Percentiles rank a stretch among this genome's conserved stretches.
These are phyloP conservation scores for Syritta pipiens DNA, from an alignment of 2,888 invertebrate genomes.

Conservation along the genomic window DNA sequence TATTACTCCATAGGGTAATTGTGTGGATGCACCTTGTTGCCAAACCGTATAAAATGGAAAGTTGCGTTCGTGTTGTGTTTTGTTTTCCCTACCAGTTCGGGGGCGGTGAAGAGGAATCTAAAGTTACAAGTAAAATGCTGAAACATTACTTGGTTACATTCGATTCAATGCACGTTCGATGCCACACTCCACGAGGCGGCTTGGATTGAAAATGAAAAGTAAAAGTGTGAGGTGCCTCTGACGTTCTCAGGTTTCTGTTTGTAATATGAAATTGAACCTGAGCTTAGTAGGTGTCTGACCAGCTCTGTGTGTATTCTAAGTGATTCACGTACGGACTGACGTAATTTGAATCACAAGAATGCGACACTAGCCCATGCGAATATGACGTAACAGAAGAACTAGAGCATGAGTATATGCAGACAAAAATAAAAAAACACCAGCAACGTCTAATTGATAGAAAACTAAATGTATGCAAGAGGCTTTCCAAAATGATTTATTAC, in stretches of 20 bases:
- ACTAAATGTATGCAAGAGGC: too few relatives aligned
- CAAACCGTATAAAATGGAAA: constrained; percentile 55
- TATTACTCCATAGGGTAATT: constrained; percentile 43
- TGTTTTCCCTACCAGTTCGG: constrained; percentile 1
- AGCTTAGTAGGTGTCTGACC: too few relatives aligned
- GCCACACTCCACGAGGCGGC: constrained; percentile 42
- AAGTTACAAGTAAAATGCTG: constrained; percentile 40
- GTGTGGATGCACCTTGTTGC: background rate
- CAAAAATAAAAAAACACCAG: too few relatives aligned
- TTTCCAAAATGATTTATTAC: too few relatives aligned
- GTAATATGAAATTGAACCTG: constrained; percentile 43
- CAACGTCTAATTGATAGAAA: too few relatives aligned
- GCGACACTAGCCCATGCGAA: too few relatives aligned
- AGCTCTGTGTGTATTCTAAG: too few relatives aligned
- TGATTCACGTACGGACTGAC: constrained; percentile 14
- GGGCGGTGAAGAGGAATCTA: constrained; percentile 15
- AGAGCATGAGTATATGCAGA: too few relatives aligned
- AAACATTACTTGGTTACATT: constrained; percentile 30
- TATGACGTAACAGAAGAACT: too few relatives aligned
- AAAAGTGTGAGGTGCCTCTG: background rate
- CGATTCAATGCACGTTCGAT: constrained; percentile 39
- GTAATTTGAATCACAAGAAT: constrained; percentile 1
- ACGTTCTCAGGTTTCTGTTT: constrained; percentile 45
- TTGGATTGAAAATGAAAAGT: constrained; percentile 60
- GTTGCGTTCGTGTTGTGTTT: constrained; percentile 24